Conservation (phyloP, 1,140 invertebrate species). For the Heliothis subflexa region DNA sequence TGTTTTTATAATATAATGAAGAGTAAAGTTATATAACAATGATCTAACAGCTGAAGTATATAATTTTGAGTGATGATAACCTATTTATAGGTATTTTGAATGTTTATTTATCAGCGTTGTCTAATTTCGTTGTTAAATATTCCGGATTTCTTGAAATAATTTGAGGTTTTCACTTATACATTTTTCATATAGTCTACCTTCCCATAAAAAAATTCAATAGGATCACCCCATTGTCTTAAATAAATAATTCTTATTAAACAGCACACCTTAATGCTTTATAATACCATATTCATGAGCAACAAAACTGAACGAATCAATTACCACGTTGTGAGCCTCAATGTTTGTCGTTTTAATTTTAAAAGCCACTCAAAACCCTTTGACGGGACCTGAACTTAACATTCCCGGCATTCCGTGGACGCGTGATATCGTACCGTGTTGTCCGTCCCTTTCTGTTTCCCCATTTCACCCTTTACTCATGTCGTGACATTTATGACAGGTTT, state of each 20-base stretch:
- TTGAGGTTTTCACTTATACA: too few species aligned
- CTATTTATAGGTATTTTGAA: too few species aligned
- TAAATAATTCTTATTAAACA: background rate
- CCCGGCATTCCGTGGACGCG: constrained; percentile 65
- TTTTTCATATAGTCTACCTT: too few species aligned
- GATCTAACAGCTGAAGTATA: too few species aligned
- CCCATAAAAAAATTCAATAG: too few species aligned
- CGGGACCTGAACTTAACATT: constrained; percentile 68
- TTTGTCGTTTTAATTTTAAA: constrained; percentile 78
- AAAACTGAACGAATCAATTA: constrained; percentile 69
- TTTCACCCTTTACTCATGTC: constrained; percentile 50
- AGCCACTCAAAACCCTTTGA: constrained; percentile 72
- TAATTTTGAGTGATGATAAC: too few species aligned
- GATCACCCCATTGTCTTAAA: background rate
- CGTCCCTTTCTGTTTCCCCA: constrained; percentile 52
- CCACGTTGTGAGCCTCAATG: constrained; percentile 59
- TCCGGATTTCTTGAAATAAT: too few species aligned
- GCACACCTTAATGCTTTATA: constrained; percentile 7
- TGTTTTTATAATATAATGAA: too few species aligned
- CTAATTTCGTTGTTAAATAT: too few species aligned
- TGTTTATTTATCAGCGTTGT: too few species aligned
- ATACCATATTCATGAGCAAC: constrained; percentile 55
- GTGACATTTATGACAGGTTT: constrained; percentile 26
- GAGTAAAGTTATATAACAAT: too few species aligned
- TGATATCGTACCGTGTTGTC: constrained; percentile 55